phyloP scores from a whole-genome alignment of 2,113 vertebrate species.

The Archilochus colubris region DNA sequence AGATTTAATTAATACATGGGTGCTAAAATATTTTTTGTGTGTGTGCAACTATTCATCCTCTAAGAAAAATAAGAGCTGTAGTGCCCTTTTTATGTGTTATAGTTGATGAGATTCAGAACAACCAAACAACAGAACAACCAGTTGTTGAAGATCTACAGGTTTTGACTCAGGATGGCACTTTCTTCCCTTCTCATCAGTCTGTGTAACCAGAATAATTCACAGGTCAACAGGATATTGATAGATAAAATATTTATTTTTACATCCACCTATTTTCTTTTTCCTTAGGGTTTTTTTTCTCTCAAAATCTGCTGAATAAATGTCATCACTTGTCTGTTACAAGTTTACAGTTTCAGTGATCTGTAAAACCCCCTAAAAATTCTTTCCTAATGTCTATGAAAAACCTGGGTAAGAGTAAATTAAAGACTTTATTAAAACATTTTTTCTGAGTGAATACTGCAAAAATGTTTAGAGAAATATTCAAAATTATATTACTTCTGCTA shows the following conservation, averaged over 20 bases:
- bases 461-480: slow-evolving; percentile 9
- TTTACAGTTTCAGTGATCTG: background rate
- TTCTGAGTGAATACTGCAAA: background rate
- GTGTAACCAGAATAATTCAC: background rate
- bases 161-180: background rate
- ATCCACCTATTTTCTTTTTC: background rate
- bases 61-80: background rate
- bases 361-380: background rate
- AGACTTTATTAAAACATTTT: background rate
- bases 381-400: background rate
- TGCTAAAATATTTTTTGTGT: background rate
- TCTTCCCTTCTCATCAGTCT: background rate
- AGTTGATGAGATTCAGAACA: background rate
- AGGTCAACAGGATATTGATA: background rate
- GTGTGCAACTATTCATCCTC: background rate
- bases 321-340: background rate
- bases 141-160: background rate
- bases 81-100: background rate
- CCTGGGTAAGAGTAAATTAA: background rate
- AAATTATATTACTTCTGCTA: slow-evolving; percentile 28
- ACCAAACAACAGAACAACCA: background rate
- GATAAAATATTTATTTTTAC: background rate
- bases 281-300: background rate
- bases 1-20: background rate
- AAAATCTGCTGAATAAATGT: background rate